Evolutionary conservation across 1,140 invertebrate genomes (phyloP).

Genomic region (Pygmarrhopalites habei): DNA sequence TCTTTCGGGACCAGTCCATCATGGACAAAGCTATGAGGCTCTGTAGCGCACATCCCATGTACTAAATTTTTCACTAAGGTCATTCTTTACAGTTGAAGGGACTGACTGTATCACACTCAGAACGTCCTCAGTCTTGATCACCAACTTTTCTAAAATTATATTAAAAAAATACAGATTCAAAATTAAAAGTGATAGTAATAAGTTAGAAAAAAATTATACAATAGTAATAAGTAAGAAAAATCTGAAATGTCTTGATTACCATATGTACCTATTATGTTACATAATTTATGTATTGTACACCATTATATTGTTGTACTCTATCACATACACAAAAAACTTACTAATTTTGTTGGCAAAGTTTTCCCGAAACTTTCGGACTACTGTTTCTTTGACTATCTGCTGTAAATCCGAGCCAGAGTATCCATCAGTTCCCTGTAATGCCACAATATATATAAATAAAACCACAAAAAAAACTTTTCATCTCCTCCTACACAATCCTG

Average conservation of each 20-base stretch:
- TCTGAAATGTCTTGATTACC: neutral
- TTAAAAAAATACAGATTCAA: constrained; percentile 2
- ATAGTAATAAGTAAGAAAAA: neutral
- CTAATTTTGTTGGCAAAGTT: constrained; percentile 50
- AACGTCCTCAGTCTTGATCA: constrained; percentile 21
- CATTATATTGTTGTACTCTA: neutral
- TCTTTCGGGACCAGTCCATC: too few species aligned
- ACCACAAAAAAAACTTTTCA: too few species aligned
- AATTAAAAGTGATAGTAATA: too few species aligned
- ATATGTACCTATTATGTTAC: neutral
- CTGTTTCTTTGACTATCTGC: constrained; percentile 78
- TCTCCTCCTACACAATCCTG: too few species aligned
- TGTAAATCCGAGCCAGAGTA: constrained; percentile 87
- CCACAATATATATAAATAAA: neutral
- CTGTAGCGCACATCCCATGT: constrained; percentile 7
- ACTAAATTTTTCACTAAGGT: constrained; percentile 12
- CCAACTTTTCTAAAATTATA: constrained; percentile 26
- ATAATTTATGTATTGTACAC: neutral
- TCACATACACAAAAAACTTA: constrained; percentile 37
- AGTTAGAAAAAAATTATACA: too few species aligned
- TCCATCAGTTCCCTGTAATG: constrained; percentile 58
- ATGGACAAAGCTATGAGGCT: too few species aligned
- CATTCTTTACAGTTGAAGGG: constrained; percentile 11
- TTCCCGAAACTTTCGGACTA: constrained; percentile 46
- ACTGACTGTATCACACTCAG: constrained; percentile 11